Evolutionary conservation across 53 echinoderm and acorn worm species (phyloP).

Genomic region (Temnopleurus reevesii): DNA sequence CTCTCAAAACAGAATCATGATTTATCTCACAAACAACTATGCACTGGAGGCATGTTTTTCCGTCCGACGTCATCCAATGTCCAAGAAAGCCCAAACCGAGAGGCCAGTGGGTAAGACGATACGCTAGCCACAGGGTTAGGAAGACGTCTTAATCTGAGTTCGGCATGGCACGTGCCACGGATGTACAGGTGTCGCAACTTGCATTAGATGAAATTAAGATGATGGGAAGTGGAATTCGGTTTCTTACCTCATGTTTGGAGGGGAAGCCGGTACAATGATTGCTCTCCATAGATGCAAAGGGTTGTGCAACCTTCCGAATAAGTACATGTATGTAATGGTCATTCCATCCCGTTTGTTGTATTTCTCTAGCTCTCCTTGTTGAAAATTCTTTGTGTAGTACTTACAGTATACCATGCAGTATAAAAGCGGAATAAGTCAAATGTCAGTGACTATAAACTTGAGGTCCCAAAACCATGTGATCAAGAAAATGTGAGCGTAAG

Average conservation of each 20-base stretch:
- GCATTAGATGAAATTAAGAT: slow-evolving; percentile 13
- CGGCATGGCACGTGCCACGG: not conserved
- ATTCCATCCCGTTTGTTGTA: not conserved
- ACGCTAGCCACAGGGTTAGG: not conserved
- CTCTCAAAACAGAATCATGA: not conserved
- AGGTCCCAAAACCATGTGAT: too few species aligned
- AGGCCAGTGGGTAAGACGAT: slow-evolving; percentile 36
- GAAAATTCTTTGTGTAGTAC: too few species aligned
- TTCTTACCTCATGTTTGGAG: not conserved
- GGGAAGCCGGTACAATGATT: not conserved
- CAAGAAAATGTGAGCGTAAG: too few species aligned
- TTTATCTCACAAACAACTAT: slow-evolving; percentile 1
- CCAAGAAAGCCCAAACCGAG: not conserved
- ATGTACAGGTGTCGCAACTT: not conserved
- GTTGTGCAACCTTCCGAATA: not conserved
- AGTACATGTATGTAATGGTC: not conserved
- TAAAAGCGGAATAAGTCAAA: not conserved
- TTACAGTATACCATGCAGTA: too few species aligned
- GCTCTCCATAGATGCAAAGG: not conserved
- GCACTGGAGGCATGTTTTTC: not conserved
- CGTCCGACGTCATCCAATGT: not conserved
- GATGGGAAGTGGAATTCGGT: not conserved
- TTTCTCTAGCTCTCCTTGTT: not conserved
- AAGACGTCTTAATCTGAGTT: slow-evolving; percentile 15
- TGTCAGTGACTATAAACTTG: too few species aligned